Percentiles rank a stretch among this genome's conserved stretches.
These are phyloP conservation scores for Epinotia ramella DNA, from an alignment of 2,888 invertebrate genomes.

Conservation along the genomic window DNA sequence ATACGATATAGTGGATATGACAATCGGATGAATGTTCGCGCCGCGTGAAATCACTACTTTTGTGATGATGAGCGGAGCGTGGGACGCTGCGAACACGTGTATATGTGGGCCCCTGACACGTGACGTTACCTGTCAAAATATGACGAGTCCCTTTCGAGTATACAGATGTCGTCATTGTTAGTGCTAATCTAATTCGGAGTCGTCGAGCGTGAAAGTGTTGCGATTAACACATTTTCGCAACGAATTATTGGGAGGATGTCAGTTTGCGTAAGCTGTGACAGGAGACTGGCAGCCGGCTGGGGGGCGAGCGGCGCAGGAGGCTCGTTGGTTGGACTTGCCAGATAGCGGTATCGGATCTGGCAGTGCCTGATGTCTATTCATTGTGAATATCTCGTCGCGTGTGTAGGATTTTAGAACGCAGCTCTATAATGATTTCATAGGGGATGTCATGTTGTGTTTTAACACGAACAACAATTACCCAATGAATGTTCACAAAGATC, in stretches of 20 bases:
- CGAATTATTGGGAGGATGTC: constrained; percentile 83
- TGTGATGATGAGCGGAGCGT: constrained; percentile 72
- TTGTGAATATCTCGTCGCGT: constrained; percentile 5
- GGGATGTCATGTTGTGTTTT: neutral
- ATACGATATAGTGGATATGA: constrained; percentile 82
- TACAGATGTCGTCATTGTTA: constrained; percentile 83
- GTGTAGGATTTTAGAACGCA: neutral
- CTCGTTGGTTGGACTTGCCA: constrained; percentile 53
- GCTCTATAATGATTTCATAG: neutral
- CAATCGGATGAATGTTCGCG: constrained; percentile 83
- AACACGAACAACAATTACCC: neutral
- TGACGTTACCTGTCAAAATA: constrained; percentile 84
- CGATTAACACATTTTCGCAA: constrained; percentile 84
- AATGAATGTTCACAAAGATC: neutral
- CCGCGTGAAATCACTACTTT: constrained; percentile 84
- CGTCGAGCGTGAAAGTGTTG: constrained; percentile 81
- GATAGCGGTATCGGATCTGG: constrained; percentile 58
- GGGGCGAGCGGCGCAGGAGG: constrained; percentile 62
- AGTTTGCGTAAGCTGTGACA: constrained; percentile 84
- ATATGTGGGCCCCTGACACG: constrained; percentile 78
- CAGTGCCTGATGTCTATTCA: constrained; percentile 39
- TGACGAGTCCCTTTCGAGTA: constrained; percentile 78
- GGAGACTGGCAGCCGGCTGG: constrained; percentile 79
- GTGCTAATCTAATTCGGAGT: constrained; percentile 80
- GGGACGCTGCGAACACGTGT: constrained; percentile 77